These are phyloP conservation scores for Salmo trutta DNA, from an alignment of 2,797 vertebrate species.

Conservation along the genomic window DNA sequence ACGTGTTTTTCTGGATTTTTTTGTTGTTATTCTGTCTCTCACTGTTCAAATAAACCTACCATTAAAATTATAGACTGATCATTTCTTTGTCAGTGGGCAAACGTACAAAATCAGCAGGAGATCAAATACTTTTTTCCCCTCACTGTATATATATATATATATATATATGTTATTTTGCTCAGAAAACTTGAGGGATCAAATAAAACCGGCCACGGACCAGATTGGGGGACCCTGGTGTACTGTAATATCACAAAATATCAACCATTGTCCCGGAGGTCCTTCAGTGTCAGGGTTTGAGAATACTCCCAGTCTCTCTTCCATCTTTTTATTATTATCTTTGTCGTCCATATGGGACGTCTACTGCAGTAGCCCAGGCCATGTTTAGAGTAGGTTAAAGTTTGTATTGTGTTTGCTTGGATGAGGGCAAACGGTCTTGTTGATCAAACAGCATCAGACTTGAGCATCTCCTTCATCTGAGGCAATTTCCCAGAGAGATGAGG, in stretches of 20 bases:
- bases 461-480: slow-evolving; percentile 18
- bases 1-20: too few species aligned
- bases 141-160: too few species aligned
- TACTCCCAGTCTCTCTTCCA: neutral
- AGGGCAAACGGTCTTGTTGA: slow-evolving; percentile 19
- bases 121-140: too few species aligned
- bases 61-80: too few species aligned
- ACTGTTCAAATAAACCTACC: too few species aligned
- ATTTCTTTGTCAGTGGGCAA: too few species aligned
- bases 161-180: too few species aligned
- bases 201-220: too few species aligned
- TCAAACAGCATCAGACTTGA: slow-evolving; percentile 23
- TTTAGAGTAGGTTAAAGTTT: neutral
- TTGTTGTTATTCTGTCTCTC: too few species aligned
- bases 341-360: neutral
- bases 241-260: neutral
- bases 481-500: slow-evolving; percentile 22
- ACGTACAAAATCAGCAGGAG: too few species aligned
- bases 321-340: neutral
- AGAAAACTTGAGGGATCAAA: too few species aligned
- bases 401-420: neutral
- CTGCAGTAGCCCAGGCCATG: neutral
- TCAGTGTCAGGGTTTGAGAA: neutral
- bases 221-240: neutral
- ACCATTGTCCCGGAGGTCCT: neutral